phyloP scores from a whole-genome alignment of 2,113 vertebrate species.

The Sander lucioperca region DNA sequence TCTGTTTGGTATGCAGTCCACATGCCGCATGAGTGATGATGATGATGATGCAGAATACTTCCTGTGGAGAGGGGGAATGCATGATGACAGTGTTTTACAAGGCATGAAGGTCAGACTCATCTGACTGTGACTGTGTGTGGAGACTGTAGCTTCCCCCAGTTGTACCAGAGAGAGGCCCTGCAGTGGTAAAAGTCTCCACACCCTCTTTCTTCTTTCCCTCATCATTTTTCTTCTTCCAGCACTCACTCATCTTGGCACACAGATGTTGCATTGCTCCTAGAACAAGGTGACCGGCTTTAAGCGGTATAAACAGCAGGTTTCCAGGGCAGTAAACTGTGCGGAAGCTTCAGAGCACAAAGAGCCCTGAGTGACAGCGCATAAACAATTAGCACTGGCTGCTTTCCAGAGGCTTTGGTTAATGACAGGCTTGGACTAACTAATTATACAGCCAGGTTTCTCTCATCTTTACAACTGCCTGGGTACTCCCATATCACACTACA shows the following conservation, averaged over 20 bases:
- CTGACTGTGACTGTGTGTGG: conserved; percentile 12
- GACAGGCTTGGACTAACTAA: conserved; percentile 72
- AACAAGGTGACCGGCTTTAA: conserved; percentile 64
- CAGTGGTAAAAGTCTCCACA: conserved; percentile 12
- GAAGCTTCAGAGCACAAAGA: conserved; percentile 58
- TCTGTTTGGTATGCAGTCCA: conserved; percentile 5
- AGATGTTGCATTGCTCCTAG: conserved; percentile 76
- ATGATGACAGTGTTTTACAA: conserved; percentile 38
- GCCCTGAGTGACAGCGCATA: conserved; percentile 76
- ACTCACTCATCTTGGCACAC: conserved; percentile 66
- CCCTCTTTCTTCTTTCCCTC: conserved; percentile 7
- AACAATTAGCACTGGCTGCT: conserved; percentile 78
- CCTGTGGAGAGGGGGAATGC: conserved; percentile 43
- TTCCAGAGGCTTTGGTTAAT: conserved; percentile 74
- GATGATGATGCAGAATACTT: conserved; percentile 39
- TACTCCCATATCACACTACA: conserved; percentile 57
- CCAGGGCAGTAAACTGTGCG: conserved; percentile 54
- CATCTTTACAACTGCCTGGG: conserved; percentile 60
- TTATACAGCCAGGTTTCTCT: conserved; percentile 74
- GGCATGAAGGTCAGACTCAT: conserved; percentile 42
- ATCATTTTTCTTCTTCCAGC: conserved; percentile 46
- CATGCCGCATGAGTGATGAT: conserved; percentile 48
- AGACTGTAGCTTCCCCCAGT: conserved; percentile 25
- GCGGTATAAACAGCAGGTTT: conserved; percentile 65
- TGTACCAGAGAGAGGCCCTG: conserved; percentile 44